Evolutionary conservation across 2,888 invertebrate species (phyloP).

Genomic region (Petrophora chlorosata): DNA sequence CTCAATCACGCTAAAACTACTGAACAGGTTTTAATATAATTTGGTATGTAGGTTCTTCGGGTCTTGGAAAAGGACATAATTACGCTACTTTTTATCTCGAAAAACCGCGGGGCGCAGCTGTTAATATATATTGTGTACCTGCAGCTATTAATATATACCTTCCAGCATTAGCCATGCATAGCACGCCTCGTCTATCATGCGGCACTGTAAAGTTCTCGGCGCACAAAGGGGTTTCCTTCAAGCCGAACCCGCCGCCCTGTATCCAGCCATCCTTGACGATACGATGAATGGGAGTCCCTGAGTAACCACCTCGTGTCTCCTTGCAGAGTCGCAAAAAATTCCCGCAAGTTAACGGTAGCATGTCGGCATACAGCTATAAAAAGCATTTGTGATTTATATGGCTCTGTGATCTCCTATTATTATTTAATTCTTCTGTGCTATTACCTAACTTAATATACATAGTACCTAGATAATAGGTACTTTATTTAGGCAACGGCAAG

Average conservation of each 20-base stretch:
- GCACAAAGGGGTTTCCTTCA: constrained; percentile 65
- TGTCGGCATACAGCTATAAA: constrained; percentile 82
- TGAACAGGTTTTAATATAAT: no score
- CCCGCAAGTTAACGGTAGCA: constrained; percentile 82
- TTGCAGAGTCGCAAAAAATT: constrained; percentile 84
- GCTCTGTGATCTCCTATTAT: neutral
- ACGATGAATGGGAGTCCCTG: constrained; percentile 85
- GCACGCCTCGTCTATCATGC: constrained; percentile 86
- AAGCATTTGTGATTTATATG: neutral
- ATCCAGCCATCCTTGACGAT: constrained; percentile 88
- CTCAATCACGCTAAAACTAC: no score
- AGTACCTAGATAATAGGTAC: no score
- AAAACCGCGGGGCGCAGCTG: neutral
- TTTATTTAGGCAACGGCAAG: no score
- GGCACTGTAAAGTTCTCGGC: constrained; percentile 88
- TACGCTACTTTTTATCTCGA: no score
- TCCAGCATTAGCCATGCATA: constrained; percentile 89
- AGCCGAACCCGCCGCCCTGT: constrained; percentile 85
- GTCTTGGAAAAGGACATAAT: no score
- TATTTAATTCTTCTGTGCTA: neutral
- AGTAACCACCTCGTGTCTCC: constrained; percentile 72
- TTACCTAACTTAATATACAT: no score
- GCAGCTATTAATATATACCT: constrained; percentile 49
- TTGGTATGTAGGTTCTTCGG: no score
- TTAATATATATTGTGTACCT: neutral